These are phyloP conservation scores for Spea hammondii DNA, from an alignment of 2,797 vertebrate genomes.

Conservation along the genomic window DNA sequence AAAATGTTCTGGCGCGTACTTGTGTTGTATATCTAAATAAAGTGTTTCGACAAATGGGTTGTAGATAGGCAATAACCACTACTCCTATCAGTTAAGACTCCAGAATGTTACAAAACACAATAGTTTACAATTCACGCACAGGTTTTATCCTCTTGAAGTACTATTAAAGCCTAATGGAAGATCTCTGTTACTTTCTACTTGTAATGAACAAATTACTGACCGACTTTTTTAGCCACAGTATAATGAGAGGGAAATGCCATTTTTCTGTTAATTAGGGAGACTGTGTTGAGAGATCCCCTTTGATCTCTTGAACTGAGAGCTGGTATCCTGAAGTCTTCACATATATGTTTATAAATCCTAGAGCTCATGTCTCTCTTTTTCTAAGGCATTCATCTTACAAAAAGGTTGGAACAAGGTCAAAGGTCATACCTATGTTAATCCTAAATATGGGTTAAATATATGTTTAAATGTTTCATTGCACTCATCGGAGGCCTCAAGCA, in stretches of 20 bases:
- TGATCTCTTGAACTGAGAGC: constrained; percentile 59
- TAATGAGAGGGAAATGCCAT: constrained; percentile 59
- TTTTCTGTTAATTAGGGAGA: constrained; percentile 57
- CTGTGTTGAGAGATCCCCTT: constrained; percentile 55
- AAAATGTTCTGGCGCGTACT: too few species aligned
- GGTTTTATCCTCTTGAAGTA: constrained; percentile 55
- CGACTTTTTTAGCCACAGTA: constrained; percentile 47
- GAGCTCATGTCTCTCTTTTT: constrained; percentile 45
- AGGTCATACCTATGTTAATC: constrained; percentile 58
- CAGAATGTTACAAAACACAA: background rate
- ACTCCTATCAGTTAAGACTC: too few species aligned
- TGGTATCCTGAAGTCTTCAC: constrained; percentile 54
- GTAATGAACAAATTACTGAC: constrained; percentile 56
- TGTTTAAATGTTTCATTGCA: constrained; percentile 37
- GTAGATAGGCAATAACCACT: too few species aligned
- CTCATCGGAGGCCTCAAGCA: constrained; percentile 16
- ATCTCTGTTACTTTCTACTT: constrained; percentile 49
- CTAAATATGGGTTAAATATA: constrained; percentile 50
- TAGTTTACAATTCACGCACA: background rate
- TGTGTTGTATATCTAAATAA: too few species aligned
- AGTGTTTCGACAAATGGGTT: too few species aligned
- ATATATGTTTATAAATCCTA: constrained; percentile 56
- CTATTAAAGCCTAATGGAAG: constrained; percentile 52
- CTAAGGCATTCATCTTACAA: constrained; percentile 41
- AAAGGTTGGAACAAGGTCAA: constrained; percentile 55